Evolutionary conservation across 2,113 vertebrate species (phyloP).

Genomic region (Alaudala cheleensis): DNA sequence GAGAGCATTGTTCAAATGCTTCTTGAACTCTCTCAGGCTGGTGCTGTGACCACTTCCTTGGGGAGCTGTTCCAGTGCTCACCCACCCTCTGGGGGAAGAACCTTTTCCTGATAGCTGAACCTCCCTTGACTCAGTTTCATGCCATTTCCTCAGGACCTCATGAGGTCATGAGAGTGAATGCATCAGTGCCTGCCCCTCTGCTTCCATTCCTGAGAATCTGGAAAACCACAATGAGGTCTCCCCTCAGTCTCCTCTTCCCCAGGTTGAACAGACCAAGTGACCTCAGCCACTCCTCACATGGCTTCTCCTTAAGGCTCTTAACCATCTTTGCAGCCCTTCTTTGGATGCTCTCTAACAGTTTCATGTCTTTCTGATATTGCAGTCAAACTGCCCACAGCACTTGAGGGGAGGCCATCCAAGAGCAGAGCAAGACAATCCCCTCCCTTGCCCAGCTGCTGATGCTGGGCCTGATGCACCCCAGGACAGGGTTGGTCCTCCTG

Average conservation of each 20-base stretch:
- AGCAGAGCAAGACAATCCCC: neutral
- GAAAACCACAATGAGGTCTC: neutral
- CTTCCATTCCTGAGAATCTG: rapidly evolving
- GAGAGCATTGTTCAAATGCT: rapidly evolving
- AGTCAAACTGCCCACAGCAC: rapidly evolving
- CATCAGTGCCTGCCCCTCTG: neutral
- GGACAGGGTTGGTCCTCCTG: neutral
- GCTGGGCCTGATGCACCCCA: neutral
- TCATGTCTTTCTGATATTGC: rapidly evolving
- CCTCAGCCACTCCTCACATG: rapidly evolving
- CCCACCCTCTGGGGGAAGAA: rapidly evolving
- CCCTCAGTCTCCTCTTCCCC: neutral
- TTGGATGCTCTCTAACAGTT: rapidly evolving
- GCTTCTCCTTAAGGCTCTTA: neutral
- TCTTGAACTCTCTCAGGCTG: neutral
- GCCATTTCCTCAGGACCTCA: neutral
- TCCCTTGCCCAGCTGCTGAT: rapidly evolving
- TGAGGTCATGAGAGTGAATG: neutral
- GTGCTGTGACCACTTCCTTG: neutral
- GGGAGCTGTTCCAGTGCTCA: neutral
- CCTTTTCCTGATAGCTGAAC: neutral
- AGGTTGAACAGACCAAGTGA: neutral
- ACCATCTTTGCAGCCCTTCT: neutral
- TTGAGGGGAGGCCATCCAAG: neutral
- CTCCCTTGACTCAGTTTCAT: neutral